Percentiles rank a stretch among this genome's conserved stretches.
phyloP scores from a whole-genome alignment of 1,140 invertebrate species.

The Drosophila pallidifrons region DNA sequence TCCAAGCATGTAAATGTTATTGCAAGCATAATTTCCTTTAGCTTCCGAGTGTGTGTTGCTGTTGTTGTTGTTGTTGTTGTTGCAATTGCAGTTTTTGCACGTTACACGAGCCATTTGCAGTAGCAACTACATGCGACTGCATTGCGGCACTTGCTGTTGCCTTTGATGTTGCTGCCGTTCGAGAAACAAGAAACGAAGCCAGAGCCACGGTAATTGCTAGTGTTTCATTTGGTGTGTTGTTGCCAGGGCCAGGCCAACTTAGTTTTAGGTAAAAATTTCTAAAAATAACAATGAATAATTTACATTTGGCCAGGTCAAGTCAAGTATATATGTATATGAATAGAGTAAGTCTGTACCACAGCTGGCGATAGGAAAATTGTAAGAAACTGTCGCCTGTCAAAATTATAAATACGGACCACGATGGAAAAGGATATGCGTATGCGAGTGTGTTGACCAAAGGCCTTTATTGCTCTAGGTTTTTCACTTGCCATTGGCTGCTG shows the following conservation, averaged over 20 bases:
- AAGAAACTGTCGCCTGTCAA: conserved; percentile 72
- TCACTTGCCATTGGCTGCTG: background rate
- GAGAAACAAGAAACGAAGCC: conserved; percentile 10
- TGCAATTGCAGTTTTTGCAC: conserved; percentile 79
- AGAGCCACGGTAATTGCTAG: conserved; percentile 66
- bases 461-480: conserved; percentile 18
- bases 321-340: conserved; percentile 33
- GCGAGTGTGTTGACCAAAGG: conserved; percentile 33
- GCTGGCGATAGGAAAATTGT: conserved; percentile 59
- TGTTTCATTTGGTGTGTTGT: conserved; percentile 39
- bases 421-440: conserved; percentile 13
- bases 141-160: conserved; percentile 76
- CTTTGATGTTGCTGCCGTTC: conserved; percentile 8
- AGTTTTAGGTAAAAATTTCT: conserved; percentile 72
- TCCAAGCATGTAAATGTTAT: conserved; percentile 74
- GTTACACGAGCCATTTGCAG: conserved; percentile 81
- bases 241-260: conserved; percentile 32
- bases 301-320: conserved; percentile 58
- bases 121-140: conserved; percentile 79
- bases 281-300: conserved; percentile 82
- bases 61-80: conserved; percentile 49
- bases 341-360: conserved; percentile 7
- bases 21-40: conserved; percentile 79
- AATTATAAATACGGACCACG: conserved; percentile 66
- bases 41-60: conserved; percentile 34